A percentile compares a stretch with the other conserved stretches of the same genome.
Conservation (phyloP, 1,140 invertebrate genomes). For the Aphis gossypii region DNA sequence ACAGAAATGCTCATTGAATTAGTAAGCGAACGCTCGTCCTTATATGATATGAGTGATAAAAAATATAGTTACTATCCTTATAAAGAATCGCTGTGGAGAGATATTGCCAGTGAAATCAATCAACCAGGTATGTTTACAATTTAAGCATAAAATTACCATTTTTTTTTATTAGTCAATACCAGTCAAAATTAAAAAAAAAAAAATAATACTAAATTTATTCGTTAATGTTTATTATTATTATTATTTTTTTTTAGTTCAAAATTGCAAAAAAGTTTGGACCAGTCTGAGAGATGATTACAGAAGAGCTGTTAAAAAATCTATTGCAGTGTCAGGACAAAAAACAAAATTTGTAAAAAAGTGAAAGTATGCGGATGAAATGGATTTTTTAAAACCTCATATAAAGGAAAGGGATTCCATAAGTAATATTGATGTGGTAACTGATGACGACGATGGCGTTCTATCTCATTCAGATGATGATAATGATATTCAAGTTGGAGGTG, state of each 20-base stretch:
- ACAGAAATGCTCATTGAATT: no score
- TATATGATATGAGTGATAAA: no score
- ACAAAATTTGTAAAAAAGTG: background rate
- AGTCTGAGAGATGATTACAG: background rate
- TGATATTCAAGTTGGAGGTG: background rate
- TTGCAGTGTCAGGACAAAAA: background rate
- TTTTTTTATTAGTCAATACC: no score
- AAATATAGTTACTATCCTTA: no score
- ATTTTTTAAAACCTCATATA: background rate
- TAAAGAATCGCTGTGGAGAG: no score
- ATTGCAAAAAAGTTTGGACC: background rate
- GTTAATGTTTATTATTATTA: no score
- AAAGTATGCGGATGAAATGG: background rate
- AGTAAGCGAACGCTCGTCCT: no score
- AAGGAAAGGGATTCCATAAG: constrained; percentile 7
- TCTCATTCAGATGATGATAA: background rate
- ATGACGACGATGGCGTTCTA: background rate
- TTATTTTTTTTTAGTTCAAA: background rate
- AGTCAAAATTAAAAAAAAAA: no score
- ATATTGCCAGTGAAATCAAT: no score
- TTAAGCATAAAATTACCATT: no score
- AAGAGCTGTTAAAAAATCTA: background rate
- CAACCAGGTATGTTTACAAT: no score
- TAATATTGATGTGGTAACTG: background rate
- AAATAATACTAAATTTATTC: no score